These are phyloP conservation scores for Zenarchopterus dispar DNA, from an alignment of 2,797 vertebrate species.

Conservation along the genomic window DNA sequence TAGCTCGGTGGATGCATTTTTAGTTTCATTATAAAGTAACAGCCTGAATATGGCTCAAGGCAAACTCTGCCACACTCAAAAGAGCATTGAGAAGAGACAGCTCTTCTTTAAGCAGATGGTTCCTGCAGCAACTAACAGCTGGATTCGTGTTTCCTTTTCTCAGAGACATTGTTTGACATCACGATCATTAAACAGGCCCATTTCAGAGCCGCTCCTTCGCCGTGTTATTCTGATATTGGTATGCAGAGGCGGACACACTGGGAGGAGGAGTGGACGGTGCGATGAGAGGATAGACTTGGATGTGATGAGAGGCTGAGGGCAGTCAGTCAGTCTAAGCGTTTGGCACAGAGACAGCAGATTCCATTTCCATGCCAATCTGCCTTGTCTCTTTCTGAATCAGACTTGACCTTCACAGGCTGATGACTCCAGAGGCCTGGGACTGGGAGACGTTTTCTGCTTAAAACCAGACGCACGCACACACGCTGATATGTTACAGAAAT, in stretches of 20 bases:
- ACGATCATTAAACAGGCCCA: constrained; percentile 66
- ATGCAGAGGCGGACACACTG: constrained; percentile 59
- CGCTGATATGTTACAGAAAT: constrained; percentile 56
- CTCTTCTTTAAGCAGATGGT: constrained; percentile 69
- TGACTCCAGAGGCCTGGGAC: constrained; percentile 76
- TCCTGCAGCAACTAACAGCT: constrained; percentile 70
- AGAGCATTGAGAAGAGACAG: constrained; percentile 49
- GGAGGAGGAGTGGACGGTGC: constrained; percentile 56
- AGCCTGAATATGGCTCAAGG: constrained; percentile 62
- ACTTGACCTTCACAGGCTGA: constrained; percentile 82
- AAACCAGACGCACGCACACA: constrained; percentile 62
- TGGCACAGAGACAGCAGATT: constrained; percentile 81
- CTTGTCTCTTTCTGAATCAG: constrained; percentile 80
- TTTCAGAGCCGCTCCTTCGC: constrained; percentile 43
- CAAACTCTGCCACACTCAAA: constrained; percentile 63
- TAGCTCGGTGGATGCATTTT: constrained; percentile 62
- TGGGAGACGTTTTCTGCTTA: constrained; percentile 65
- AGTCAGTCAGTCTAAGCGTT: constrained; percentile 78
- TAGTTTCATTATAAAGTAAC: constrained; percentile 70
- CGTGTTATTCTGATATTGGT: constrained; percentile 67
- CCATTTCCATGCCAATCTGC: constrained; percentile 84
- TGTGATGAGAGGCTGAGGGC: constrained; percentile 78
- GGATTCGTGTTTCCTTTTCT: constrained; percentile 69
- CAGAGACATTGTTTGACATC: constrained; percentile 73
- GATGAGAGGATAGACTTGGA: constrained; percentile 74